Base-by-base conservation (phyloP, 2,113 vertebrate genomes). In the Argyrosomus japonicus region DNA sequence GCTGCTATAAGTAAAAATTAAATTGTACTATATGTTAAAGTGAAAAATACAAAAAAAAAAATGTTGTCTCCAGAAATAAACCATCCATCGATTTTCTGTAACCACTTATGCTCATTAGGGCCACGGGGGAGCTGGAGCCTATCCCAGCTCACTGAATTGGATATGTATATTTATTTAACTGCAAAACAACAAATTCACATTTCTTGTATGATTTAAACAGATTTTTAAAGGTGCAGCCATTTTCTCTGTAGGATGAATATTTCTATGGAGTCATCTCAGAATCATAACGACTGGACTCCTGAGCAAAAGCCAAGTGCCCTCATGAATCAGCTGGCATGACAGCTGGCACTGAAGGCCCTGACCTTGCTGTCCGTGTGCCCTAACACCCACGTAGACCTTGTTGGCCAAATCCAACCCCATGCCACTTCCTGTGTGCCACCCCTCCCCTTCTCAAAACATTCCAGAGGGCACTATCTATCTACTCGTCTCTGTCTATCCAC, bases 381-480 rank as follows among this genome's bases (percentile, higher is more conserved):
- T 6, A 19, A 64, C 81, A 87, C 51, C 43, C 89, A 82, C 75
- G 50, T 71, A 79, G 72, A 48, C 76, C 75, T 69, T 15, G 61
- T 62, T 90, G 75, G 56, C 64, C 84, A 84, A 85, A 86, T 88
- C 51, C 54, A 81, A 81, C 56, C 48, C 84, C 60, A 53, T 78
- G 76, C 85, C 87, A 87, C 90, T 91, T 92, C 93, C 92, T 89
- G 68, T 82, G 72, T 83, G 79, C 79, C 62, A 48, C 79, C 67
- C 85, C 86, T 86, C 81, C 79, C 81, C 75, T 79, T 78, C 40
- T 83, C 70, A 25, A 90, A 92, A 89, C 88, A 92, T 92, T 88
- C 88, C 87, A 77, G 54, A 78, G 54, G 54, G 21, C 54, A 48
- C 48, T 36, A 89, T 88, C 87, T 76, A 43, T 83, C 81, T 61